Evolutionary conservation across 2,888 invertebrate species (phyloP).

Genomic region (Dastarcus helophoroides): DNA sequence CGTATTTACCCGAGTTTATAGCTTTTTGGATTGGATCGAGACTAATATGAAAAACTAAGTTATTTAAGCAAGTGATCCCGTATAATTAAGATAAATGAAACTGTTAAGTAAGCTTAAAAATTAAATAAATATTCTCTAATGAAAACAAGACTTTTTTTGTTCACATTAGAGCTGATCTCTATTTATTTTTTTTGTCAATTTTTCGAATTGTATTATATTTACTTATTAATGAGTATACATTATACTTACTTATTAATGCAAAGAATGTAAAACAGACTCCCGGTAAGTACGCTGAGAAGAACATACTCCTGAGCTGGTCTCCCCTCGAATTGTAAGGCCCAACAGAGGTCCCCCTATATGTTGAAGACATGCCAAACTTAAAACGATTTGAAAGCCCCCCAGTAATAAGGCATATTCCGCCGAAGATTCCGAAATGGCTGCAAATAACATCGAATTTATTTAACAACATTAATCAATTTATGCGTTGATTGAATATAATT

Average conservation of each 20-base stretch:
- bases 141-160: too few relatives aligned
- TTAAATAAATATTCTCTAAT: too few relatives aligned
- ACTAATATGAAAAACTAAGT: too few relatives aligned
- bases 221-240: slow-evolving; percentile 3
- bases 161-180: too few relatives aligned
- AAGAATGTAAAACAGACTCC: slow-evolving; percentile 28
- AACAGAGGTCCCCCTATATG: slow-evolving; percentile 27
- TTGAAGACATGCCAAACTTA: slow-evolving; percentile 29
- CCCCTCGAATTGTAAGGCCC: slow-evolving; percentile 27
- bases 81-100: too few relatives aligned
- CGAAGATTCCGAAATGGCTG: slow-evolving; percentile 29
- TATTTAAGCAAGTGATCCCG: too few relatives aligned
- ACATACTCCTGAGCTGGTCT: slow-evolving; percentile 26
- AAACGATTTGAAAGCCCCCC: slow-evolving; percentile 28
- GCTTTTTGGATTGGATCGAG: slow-evolving; percentile 9
- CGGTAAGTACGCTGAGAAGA: slow-evolving; percentile 24
- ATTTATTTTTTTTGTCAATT: too few relatives aligned
- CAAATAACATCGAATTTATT: slow-evolving; percentile 13
- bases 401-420: slow-evolving; percentile 25
- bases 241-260: slow-evolving; percentile 26
- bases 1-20: slow-evolving; percentile 10
- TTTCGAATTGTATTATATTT: slow-evolving; percentile 1
- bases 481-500: too few relatives aligned
- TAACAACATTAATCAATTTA: too few relatives aligned
- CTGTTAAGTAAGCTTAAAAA: too few relatives aligned